A percentile compares a stretch with the other conserved stretches of the same genome.
phyloP scores from a whole-genome alignment of 2,888 invertebrate genomes.

The Eumerus sabulonum region DNA sequence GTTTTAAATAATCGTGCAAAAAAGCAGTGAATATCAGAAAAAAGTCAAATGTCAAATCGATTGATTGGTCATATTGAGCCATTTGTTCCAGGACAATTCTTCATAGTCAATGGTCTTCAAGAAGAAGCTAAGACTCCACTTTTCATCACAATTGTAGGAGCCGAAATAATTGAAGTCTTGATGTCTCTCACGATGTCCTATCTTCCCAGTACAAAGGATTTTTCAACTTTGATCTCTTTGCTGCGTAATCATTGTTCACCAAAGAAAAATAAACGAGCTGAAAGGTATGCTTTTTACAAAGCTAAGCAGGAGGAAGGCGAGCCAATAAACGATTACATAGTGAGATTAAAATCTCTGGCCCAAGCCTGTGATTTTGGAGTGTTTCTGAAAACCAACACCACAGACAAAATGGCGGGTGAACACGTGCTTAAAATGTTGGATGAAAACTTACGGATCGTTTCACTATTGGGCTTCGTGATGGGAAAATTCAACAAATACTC shows the following conservation, averaged over 20 bases:
- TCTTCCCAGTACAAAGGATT: conserved; percentile 13
- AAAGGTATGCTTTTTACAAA: conserved; percentile 41
- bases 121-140: conserved; percentile 20
- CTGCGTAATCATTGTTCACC: conserved; percentile 35
- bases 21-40: conserved; percentile 2
- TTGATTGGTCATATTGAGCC: conserved; percentile 18
- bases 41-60: not conserved
- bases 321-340: conserved; percentile 32
- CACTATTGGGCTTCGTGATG: conserved; percentile 69
- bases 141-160: conserved; percentile 40
- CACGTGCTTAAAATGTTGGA: conserved; percentile 33
- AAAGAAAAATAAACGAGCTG: conserved; percentile 35
- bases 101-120: conserved; percentile 21
- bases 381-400: conserved; percentile 3
- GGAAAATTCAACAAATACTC: not conserved
- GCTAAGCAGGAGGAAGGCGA: conserved; percentile 34
- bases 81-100: conserved; percentile 26
- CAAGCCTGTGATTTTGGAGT: conserved; percentile 33
- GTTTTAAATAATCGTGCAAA: not conserved
- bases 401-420: conserved; percentile 7
- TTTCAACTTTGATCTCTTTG: conserved; percentile 22
- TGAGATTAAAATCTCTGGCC: conserved; percentile 23
- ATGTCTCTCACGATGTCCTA: conserved; percentile 36
- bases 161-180: conserved; percentile 32
- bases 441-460: conserved; percentile 36